Evolutionary conservation across 2,888 invertebrate genomes (phyloP).

Genomic region (Entomobrya multifasciata): DNA sequence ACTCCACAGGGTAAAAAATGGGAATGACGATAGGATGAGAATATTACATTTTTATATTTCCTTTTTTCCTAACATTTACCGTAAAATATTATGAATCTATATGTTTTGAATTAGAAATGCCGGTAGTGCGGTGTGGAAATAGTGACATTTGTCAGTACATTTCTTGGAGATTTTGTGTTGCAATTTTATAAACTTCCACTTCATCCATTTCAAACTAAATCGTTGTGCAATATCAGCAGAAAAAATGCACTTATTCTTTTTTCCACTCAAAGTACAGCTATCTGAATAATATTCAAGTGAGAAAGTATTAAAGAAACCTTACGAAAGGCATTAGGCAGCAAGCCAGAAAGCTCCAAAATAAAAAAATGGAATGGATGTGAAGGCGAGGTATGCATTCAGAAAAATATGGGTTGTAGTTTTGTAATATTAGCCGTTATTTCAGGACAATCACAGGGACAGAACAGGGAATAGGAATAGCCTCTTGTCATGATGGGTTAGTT

Average conservation of each 20-base stretch:
- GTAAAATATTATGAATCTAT: not conserved
- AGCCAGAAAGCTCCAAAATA: constrained; percentile 18
- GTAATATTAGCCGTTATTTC: constrained; percentile 41
- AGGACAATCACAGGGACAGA: not conserved
- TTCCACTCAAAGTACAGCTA: not conserved
- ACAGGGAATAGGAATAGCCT: too few species aligned
- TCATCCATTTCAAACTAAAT: too few species aligned
- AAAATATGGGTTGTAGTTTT: constrained; percentile 23
- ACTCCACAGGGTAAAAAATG: constrained; percentile 47
- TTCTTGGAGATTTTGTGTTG: not conserved
- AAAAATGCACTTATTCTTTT: not conserved
- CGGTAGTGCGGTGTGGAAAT: not conserved
- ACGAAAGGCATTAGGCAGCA: constrained; percentile 46
- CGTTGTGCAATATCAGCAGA: constrained; percentile 4
- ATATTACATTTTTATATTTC: constrained; percentile 46
- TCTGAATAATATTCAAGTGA: too few species aligned
- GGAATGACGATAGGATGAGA: constrained; percentile 47
- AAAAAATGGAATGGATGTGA: too few species aligned
- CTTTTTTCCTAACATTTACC: not conserved
- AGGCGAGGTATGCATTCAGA: constrained; percentile 45
- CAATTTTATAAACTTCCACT: too few species aligned
- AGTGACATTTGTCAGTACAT: not conserved
- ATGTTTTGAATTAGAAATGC: too few species aligned
- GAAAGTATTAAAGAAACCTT: not conserved
- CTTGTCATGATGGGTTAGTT: not conserved